A percentile compares a stretch with the other conserved stretches of the same genome.
phyloP scores from a whole-genome alignment of 2,797 vertebrate genomes.

The Crenichthys baileyi region DNA sequence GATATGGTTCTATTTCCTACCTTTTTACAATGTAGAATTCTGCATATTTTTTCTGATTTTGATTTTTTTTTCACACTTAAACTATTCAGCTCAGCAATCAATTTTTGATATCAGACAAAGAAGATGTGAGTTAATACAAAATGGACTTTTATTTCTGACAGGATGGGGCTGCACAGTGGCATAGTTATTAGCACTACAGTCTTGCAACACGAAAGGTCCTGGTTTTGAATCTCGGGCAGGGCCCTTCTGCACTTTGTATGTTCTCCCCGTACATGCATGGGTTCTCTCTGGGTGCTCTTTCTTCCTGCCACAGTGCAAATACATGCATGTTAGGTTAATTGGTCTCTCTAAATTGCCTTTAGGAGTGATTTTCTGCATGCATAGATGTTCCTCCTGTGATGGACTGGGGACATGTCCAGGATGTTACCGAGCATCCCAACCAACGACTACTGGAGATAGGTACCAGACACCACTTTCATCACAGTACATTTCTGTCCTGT shows the following conservation, averaged over 20 bases:
- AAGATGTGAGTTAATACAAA: neutral
- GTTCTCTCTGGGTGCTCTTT: neutral
- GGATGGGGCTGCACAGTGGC: no score
- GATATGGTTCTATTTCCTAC: neutral
- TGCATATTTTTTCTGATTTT: neutral
- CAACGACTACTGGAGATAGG: no score
- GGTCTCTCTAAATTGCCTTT: neutral
- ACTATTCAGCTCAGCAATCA: neutral
- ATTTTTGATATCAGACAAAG: neutral
- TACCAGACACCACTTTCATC: no score
- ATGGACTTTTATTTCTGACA: neutral
- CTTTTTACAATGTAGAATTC: neutral
- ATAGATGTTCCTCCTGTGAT: no score
- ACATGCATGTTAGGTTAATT: neutral
- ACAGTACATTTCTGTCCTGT: no score
- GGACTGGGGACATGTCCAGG: no score
- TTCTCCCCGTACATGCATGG: neutral
- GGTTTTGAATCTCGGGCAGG: no score
- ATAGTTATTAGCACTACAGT: no score
- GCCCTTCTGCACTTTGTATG: no score
- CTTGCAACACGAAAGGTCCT: no score
- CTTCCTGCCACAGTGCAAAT: neutral
- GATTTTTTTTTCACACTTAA: neutral
- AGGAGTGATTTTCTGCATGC: neutral
- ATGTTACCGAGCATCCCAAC: no score